phyloP scores from a whole-genome alignment of 2,113 vertebrate genomes.

The Heterocephalus glaber region DNA sequence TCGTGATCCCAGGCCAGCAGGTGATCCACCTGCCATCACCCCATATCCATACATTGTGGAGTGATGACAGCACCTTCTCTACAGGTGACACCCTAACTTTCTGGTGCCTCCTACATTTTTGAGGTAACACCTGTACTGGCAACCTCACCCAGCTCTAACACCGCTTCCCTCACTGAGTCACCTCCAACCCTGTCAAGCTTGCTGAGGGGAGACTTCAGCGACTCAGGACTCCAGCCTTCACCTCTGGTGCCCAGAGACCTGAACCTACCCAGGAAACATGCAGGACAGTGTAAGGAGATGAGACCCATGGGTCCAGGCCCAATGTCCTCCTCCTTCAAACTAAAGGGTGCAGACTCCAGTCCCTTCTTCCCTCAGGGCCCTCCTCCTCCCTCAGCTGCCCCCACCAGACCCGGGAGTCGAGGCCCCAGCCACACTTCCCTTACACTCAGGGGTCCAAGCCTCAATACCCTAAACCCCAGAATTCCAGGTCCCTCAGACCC shows the following conservation, averaged over 20 bases:
- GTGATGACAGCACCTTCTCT: conserved; percentile 60
- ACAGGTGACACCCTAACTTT: conserved; percentile 72
- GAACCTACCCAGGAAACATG: neutral
- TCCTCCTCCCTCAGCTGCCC: neutral
- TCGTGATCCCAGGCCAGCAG: neutral
- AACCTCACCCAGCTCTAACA: conserved; percentile 71
- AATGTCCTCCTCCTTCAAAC: neutral
- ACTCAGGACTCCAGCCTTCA: conserved; percentile 36
- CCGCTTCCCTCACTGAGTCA: conserved; percentile 76
- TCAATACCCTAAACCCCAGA: neutral
- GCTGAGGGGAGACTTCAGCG: conserved; percentile 52
- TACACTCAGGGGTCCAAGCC: neutral
- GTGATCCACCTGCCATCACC: conserved; percentile 1
- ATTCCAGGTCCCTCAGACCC: neutral
- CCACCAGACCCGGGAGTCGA: neutral
- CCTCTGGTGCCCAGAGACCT: neutral
- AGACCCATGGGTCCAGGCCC: neutral
- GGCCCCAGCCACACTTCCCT: neutral
- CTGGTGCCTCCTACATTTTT: conserved; percentile 76
- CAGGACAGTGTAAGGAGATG: neutral
- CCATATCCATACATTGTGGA: neutral
- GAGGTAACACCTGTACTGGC: conserved; percentile 63
- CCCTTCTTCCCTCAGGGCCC: neutral
- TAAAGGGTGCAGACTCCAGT: neutral
- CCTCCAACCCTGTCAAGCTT: conserved; percentile 57